These are phyloP conservation scores for Eurytemora carolleeae DNA, from an alignment of 1,140 invertebrate species.

Conservation along the genomic window DNA sequence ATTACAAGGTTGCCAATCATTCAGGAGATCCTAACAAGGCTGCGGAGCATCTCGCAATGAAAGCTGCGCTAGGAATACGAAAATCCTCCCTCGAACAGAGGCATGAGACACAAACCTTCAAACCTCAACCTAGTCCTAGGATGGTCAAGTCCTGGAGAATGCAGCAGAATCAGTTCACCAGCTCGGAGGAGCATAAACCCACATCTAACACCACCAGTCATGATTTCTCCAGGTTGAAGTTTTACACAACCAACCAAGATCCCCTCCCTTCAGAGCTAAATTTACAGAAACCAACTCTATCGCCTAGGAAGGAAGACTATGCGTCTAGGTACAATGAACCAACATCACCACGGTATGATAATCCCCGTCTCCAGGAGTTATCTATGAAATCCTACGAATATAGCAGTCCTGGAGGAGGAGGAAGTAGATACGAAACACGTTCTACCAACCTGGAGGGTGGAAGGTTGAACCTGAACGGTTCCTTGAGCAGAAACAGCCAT, in stretches of 20 bases:
- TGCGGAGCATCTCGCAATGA: neutral
- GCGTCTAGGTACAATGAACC: neutral
- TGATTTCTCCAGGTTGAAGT: neutral
- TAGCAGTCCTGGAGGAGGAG: neutral
- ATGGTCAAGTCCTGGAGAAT: slow-evolving; percentile 2
- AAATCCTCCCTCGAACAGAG: neutral
- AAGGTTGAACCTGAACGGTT: no score
- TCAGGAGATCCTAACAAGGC: neutral
- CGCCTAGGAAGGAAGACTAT: neutral
- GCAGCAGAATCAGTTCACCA: neutral
- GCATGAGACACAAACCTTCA: slow-evolving; percentile 2
- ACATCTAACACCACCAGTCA: neutral
- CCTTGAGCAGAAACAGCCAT: no score
- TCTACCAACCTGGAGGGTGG: no score
- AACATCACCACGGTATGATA: neutral
- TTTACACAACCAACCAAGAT: neutral
- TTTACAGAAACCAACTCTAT: neutral
- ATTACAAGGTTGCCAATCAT: slow-evolving; percentile 13
- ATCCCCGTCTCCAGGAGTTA: neutral
- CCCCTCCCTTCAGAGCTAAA: neutral
- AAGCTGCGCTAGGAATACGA: neutral
- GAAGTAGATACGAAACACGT: no score
- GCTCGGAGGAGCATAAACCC: neutral
- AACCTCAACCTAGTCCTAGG: slow-evolving; percentile 14
- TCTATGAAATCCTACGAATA: no score